phyloP scores from a whole-genome alignment of 2,888 invertebrate genomes.

The Salpingus planirostris region DNA sequence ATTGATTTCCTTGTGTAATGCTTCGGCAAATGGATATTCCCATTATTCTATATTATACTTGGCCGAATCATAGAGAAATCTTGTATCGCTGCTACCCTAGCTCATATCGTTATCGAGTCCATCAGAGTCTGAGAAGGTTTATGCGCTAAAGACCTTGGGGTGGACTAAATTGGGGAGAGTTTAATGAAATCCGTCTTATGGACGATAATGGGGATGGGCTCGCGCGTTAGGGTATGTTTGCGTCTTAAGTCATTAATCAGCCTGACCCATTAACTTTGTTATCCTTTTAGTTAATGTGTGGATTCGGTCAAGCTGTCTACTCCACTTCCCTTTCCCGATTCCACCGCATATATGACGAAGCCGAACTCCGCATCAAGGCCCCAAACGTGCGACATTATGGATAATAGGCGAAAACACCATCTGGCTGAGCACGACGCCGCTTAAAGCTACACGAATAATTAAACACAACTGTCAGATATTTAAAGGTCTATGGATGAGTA shows the following conservation, averaged over 20 bases:
- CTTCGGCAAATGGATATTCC: constrained; percentile 26
- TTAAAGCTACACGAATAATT: constrained; percentile 25
- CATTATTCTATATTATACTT: constrained; percentile 16
- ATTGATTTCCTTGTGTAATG: constrained; percentile 33
- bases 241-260: constrained; percentile 5
- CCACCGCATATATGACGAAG: no score
- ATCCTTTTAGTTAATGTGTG: constrained; percentile 9
- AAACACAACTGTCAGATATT: constrained; percentile 28
- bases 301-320: constrained; percentile 14
- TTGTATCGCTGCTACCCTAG: no score
- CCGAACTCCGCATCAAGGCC: no score
- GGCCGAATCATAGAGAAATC: no score
- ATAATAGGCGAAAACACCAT: constrained; percentile 15
- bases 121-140: no score
- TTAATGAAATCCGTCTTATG: not conserved
- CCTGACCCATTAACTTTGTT: constrained; percentile 10
- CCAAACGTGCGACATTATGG: no score
- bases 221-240: constrained; percentile 3
- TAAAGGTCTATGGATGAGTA: constrained; percentile 20
- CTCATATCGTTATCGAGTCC: no score
- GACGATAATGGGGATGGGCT: no score
- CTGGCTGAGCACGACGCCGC: constrained; percentile 14
- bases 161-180: no score
- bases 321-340: no score
- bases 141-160: no score